phyloP scores from a whole-genome alignment of 2,888 invertebrate genomes.

The Trissolcus japonicus region DNA sequence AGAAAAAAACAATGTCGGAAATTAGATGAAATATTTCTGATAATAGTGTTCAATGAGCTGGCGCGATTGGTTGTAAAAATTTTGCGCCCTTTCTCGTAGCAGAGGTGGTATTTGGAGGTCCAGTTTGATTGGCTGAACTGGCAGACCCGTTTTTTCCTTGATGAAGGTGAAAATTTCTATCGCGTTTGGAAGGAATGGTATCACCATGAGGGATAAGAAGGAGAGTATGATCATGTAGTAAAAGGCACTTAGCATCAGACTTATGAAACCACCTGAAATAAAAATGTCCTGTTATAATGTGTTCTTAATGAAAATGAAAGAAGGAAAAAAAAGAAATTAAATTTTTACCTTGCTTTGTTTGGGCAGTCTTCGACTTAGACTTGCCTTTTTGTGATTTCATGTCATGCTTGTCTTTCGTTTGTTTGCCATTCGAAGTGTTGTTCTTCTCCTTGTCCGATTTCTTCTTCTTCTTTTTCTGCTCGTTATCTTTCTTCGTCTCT shows the following conservation, averaged over 20 bases:
- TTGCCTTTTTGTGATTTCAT: conserved; percentile 2
- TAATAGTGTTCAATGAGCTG: conserved; percentile 15
- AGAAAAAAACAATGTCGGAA: background rate
- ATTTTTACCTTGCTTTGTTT: conserved; percentile 19
- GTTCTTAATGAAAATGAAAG: background rate
- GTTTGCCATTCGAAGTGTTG: background rate
- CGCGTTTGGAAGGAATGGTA: conserved; percentile 31
- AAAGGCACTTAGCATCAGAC: conserved; percentile 4
- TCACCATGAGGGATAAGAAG: conserved; percentile 7
- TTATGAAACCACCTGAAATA: conserved; percentile 25
- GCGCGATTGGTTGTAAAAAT: conserved; percentile 21
- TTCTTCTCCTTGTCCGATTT: conserved; percentile 35
- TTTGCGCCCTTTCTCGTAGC: conserved; percentile 18
- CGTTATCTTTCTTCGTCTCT: conserved; percentile 20
- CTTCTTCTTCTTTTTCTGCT: conserved; percentile 35
- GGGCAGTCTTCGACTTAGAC: conserved; percentile 8
- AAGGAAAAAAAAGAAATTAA: background rate
- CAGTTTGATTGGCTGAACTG: conserved; percentile 25
- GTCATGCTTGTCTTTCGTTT: conserved; percentile 12
- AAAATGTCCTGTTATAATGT: background rate
- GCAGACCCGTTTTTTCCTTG: conserved; percentile 20
- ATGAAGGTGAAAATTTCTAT: conserved; percentile 23
- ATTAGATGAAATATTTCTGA: conserved; percentile 19
- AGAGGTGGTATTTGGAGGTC: conserved; percentile 22
- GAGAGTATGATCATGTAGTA: conserved; percentile 9